Evolutionary conservation across 2,797 vertebrate species (phyloP).

Genomic region (Anas georgica): DNA sequence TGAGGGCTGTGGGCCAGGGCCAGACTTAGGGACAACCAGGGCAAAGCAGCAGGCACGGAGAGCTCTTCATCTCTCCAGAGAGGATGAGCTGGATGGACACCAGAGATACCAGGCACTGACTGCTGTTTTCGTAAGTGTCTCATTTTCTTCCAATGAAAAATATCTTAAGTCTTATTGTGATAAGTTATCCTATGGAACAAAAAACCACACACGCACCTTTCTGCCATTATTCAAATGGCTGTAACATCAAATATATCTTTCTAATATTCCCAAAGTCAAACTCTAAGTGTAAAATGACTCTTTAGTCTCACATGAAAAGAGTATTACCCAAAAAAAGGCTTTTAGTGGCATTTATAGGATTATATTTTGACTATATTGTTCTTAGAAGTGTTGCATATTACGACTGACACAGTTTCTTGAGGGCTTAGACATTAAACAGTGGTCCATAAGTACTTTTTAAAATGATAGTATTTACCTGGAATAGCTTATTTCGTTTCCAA

Average conservation of each 20-base stretch:
- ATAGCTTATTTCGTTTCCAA: not conserved
- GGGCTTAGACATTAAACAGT: not conserved
- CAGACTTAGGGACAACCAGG: not conserved
- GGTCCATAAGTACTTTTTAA: not conserved
- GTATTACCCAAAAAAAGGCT: not conserved
- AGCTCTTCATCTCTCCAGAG: not conserved
- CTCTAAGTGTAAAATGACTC: not conserved
- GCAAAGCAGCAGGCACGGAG: not conserved
- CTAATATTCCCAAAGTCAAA: not conserved
- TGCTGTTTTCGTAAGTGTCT: not conserved
- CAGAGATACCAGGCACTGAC: not conserved
- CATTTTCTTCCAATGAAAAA: not conserved
- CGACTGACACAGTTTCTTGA: not conserved
- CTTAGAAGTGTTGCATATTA: not conserved
- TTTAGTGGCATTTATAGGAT: not conserved
- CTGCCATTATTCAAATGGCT: not conserved
- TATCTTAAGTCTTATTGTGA: accelerated
- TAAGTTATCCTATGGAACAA: accelerated
- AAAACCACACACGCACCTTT: accelerated
- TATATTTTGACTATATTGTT: not conserved
- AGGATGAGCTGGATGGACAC: accelerated
- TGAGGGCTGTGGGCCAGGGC: accelerated
- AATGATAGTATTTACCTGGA: not conserved
- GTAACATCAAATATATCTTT: not conserved
- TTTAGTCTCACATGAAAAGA: not conserved